A percentile compares a stretch with the other conserved stretches of the same genome.
Evolutionary conservation across 2,797 vertebrate species (phyloP).

Genomic region (Poecilia gillii): DNA sequence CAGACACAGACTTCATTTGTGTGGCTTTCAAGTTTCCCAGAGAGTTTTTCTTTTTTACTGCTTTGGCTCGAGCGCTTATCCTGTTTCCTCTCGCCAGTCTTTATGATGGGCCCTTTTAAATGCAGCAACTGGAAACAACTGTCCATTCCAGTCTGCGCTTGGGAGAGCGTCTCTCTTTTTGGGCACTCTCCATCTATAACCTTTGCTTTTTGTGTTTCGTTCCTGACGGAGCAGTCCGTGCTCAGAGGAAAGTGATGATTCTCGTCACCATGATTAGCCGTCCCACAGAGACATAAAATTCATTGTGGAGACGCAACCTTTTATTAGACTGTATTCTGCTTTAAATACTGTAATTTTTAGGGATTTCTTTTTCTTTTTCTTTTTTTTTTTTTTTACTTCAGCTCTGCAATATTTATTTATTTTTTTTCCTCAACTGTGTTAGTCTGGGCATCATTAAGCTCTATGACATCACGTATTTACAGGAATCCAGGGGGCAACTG

Average conservation of each 20-base stretch:
- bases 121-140: constrained; percentile 83
- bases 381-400: not conserved
- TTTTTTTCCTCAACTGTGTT: constrained; percentile 40
- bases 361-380: not conserved
- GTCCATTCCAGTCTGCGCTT: constrained; percentile 74
- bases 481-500: constrained; percentile 80
- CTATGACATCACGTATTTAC: constrained; percentile 84
- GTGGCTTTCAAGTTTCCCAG: constrained; percentile 87
- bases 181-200: constrained; percentile 23
- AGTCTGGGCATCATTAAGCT: constrained; percentile 81
- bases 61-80: constrained; percentile 85
- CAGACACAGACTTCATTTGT: constrained; percentile 85
- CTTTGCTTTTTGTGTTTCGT: constrained; percentile 36
- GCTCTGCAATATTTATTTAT: not conserved
- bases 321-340: not conserved
- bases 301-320: not conserved
- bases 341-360: not conserved
- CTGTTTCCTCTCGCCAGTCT: constrained; percentile 83
- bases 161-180: constrained; percentile 20
- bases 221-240: constrained; percentile 23
- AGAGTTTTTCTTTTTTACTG: constrained; percentile 87
- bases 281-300: not conserved
- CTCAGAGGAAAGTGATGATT: constrained; percentile 30
- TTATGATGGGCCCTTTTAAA: constrained; percentile 83
- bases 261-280: not conserved